Evolutionary conservation across 2,888 invertebrate genomes (phyloP).

Genomic region (Zaprionus lineosus): DNA sequence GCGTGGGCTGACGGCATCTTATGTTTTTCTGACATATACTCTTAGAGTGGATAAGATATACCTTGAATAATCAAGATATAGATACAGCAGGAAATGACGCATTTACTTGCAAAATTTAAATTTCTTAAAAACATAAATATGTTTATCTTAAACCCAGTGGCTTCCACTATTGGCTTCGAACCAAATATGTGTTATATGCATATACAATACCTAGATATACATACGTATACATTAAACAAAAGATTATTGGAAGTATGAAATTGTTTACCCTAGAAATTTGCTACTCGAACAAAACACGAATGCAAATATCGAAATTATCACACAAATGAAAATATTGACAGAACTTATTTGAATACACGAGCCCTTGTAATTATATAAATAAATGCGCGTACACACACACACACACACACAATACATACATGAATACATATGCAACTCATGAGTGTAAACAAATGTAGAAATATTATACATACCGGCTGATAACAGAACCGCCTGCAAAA

Average conservation of each 20-base stretch:
- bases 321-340: constrained; percentile 41
- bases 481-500: constrained; percentile 4
- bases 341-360: constrained; percentile 37
- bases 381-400: no score
- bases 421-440: constrained; percentile 12
- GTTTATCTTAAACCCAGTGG: background rate
- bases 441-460: background rate
- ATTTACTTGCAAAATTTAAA: no score
- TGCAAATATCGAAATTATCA: constrained; percentile 34
- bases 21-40: constrained; percentile 16
- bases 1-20: constrained; percentile 40
- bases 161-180: no score
- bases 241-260: constrained; percentile 8
- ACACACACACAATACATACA: no score
- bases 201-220: background rate
- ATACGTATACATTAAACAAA: background rate
- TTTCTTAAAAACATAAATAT: background rate
- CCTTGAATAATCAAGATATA: constrained; percentile 6
- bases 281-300: constrained; percentile 38
- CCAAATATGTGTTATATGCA: background rate
- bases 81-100: constrained; percentile 46
- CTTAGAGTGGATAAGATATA: constrained; percentile 46
- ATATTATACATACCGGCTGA: constrained; percentile 4
- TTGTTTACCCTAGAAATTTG: constrained; percentile 26
- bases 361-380: background rate